Evolutionary conservation across 35 echinoderm and acorn worm genomes (phyloP).

Genomic region (Hemicentrotus pulcherrimus): DNA sequence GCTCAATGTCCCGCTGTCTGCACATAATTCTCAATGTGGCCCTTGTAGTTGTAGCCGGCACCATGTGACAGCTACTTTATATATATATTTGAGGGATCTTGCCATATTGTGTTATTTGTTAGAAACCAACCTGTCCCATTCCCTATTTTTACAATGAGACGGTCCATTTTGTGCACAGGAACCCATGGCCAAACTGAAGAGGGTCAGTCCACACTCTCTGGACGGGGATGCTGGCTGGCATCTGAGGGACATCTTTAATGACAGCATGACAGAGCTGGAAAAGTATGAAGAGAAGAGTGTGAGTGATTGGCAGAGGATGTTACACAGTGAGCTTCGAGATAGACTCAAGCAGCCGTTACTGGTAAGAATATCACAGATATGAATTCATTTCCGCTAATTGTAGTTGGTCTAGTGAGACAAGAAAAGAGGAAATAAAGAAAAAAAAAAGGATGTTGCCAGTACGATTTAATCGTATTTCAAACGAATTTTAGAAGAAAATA

Average conservation of each 20-base stretch:
- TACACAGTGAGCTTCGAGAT: slow-evolving; percentile 89
- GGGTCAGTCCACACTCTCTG: slow-evolving; percentile 95
- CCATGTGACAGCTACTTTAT: too few relatives aligned
- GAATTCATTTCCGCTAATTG: too few relatives aligned
- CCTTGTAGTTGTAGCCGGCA: too few relatives aligned
- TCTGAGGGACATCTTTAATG: slow-evolving; percentile 92
- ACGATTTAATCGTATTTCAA: too few relatives aligned
- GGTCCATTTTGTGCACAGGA: slow-evolving; percentile 62
- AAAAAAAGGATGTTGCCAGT: too few relatives aligned
- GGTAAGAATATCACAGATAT: slow-evolving; percentile 54
- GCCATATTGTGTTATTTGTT: too few relatives aligned
- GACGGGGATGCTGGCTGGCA: slow-evolving; percentile 98
- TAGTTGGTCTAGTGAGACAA: too few relatives aligned
- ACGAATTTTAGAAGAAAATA: too few relatives aligned
- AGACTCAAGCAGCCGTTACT: slow-evolving; percentile 94
- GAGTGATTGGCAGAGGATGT: slow-evolving; percentile 74
- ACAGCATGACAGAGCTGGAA: slow-evolving; percentile 83
- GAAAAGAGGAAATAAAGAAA: too few relatives aligned
- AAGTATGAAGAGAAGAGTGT: slow-evolving; percentile 84
- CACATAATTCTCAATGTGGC: too few relatives aligned
- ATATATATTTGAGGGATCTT: too few relatives aligned
- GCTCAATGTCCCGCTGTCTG: too few relatives aligned
- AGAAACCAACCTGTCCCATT: not conserved
- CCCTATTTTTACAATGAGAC: not conserved
- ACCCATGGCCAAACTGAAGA: slow-evolving; percentile 93